These are phyloP conservation scores for Saccopteryx bilineata DNA, from an alignment of 2,113 vertebrate species.

Conservation along the genomic window DNA sequence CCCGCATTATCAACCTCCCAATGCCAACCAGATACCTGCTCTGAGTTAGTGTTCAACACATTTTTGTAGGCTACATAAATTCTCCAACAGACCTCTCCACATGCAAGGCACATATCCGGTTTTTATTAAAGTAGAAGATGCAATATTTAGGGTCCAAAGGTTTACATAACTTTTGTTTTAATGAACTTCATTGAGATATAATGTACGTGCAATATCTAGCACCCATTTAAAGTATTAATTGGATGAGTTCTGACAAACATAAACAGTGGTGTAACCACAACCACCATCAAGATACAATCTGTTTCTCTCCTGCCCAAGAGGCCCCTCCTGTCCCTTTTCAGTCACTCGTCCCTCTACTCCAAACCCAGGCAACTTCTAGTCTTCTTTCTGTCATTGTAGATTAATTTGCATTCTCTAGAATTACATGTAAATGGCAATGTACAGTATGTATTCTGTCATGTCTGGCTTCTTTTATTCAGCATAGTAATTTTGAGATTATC, in stretches of 20 bases:
- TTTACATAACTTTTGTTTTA: constrained; percentile 30
- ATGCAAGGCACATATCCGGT: not conserved
- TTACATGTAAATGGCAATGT: not conserved
- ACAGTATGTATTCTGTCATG: not conserved
- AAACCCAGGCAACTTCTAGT: not conserved
- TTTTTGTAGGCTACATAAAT: not conserved
- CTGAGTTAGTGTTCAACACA: not conserved
- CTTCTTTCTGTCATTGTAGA: too few species aligned
- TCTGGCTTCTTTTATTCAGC: not conserved
- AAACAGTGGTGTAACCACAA: not conserved
- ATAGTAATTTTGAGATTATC: not conserved
- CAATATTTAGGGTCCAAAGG: not conserved
- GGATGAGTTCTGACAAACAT: not conserved
- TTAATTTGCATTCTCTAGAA: not conserved
- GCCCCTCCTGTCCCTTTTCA: not conserved
- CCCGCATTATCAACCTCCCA: not conserved
- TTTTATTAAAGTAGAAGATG: not conserved
- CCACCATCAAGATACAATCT: not conserved
- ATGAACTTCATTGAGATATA: not conserved
- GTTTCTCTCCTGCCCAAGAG: not conserved
- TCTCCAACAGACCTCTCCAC: not conserved
- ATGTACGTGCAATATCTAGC: not conserved
- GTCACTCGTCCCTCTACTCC: not conserved
- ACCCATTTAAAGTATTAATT: not conserved
- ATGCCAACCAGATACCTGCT: not conserved